Base-by-base conservation (phyloP, 2,888 invertebrate species). In the Lasioglossum leucozonium region DNA sequence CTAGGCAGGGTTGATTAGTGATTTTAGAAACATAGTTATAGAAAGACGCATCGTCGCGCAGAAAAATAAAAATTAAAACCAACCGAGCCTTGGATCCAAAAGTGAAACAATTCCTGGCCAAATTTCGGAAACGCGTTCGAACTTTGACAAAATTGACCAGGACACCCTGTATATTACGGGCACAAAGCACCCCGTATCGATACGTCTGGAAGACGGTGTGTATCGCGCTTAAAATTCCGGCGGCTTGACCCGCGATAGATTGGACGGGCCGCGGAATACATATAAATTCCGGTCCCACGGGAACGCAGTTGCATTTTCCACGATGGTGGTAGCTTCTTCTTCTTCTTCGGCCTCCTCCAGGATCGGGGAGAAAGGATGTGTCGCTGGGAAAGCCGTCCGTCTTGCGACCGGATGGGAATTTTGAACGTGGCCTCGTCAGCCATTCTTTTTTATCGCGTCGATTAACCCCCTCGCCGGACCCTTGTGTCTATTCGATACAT, bases 231-330 rank as follows among this genome's bases (percentile, higher is more conserved):
- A 94, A 95, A 95, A 95, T 95, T 95, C 95, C 92, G 94, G 92
- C 91, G 93, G 94, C 94, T 95, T 95, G 95, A 95, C 95, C 95
- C 92, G 90, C 94, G 93, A 94, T 95, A 95, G 95, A 95, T 95
- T 94, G 94, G 94, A 93, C 92, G 91, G 91, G 89, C 91, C 89
- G 87, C 91, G 94, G 93, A 94, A 95, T 95, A 95, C 95, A 95
- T 95, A 95, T 95, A 94, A 94, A 95, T 95, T 94, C 94, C 90
- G 91, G 51, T 87, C 90, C 86, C 90, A 77, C 30, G 90, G 87
- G 90, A 82, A 79, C 84, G 77, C 74, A 58, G 86, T 82, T 92
- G 90, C 92, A 90, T 84, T 87, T 89, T 86, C 88, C 74, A 78
- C 40, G 62, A 10, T 26, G 55, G 2, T 22, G 44, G 2, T n/a